Conservation (phyloP, 2,797 vertebrate species). For the Paedocypris micromegethes region DNA sequence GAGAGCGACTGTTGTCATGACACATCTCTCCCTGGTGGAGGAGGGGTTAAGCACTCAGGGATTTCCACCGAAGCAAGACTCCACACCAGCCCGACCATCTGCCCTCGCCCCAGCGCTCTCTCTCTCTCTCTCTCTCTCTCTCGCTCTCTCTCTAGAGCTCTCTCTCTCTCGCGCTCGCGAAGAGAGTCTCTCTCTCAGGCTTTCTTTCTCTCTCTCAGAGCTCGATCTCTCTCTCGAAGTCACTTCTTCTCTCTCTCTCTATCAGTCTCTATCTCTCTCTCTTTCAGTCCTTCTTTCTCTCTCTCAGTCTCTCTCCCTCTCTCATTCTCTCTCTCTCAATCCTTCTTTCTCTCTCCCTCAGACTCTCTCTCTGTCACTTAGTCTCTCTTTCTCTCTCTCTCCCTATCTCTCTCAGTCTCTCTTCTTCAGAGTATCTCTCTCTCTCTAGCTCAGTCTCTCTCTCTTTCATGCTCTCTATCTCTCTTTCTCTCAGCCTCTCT, state of each 20-base stretch:
- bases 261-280: constrained; percentile 11
- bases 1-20: constrained; percentile 40
- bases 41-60: constrained; percentile 51
- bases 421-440: too few relatives aligned
- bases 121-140: constrained; percentile 18
- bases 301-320: too few relatives aligned
- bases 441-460: too few relatives aligned
- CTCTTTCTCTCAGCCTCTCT: too few relatives aligned
- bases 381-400: too few relatives aligned
- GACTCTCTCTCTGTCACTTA: constrained; percentile 7
- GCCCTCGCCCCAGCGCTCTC: constrained; percentile 27
- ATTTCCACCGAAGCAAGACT: constrained; percentile 47
- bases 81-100: constrained; percentile 50
- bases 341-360: too few relatives aligned
- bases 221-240: constrained; percentile 3
- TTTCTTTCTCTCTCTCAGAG: not conserved
- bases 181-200: not conserved
- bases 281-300: constrained; percentile 24
- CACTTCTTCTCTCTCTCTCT: constrained; percentile 17
- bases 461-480: too few relatives aligned
- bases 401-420: too few relatives aligned
- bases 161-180: too few relatives aligned
- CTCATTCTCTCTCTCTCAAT: too few relatives aligned
- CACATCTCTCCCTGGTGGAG: constrained; percentile 48
- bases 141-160: too few relatives aligned